Evolutionary conservation across 2,888 invertebrate species (phyloP), one percentile per base, ranked within the genome.

Genomic region (Agrotis ipsilon): DNA sequence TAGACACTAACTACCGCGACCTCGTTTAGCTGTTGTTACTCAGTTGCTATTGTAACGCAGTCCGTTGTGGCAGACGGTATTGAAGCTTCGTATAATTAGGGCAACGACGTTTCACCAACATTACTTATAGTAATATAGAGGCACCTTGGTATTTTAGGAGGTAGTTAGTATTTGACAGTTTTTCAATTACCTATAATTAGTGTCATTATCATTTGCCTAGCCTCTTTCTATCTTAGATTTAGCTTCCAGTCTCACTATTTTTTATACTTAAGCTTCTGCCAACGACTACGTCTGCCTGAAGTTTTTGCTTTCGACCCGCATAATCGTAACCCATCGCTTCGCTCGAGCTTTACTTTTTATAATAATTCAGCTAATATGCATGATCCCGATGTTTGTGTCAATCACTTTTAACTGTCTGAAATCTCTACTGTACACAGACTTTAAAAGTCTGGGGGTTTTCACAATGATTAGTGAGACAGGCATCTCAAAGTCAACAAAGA

Each of bases 31-130:
- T 71, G 58, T 68, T 67, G 51, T 48, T 55, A 65, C 78, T 51
- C 67, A 62, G 72, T 77, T 77, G 81, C 77, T 79, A 79, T 72
- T 77, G 78, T 72, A 81, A 72, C 72, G 46, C 58, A 43, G 51
- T 51, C 57, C 39, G 7, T 45, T 57, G 49, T 57, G 45, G 46
- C 66, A 51, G 61, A 62, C 19, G n/a, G 27, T 65, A 72, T 81
- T 61, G 81, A 67, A 68, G 61, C 21, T 78, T 46, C 67, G 46
- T 16, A 72, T 68, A 76, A 76, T 76, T 76, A 67, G 57, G 52
- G 16, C 67, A 71, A 18, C 52, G 18, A 18, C 52, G 18, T 52
- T 67, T 63, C 46, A 62, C 46, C 19, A 57, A 64, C 27, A 57
- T 66, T 64, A 60, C 60, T 63, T 19, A n/a, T n/a, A 11, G 43